These are phyloP conservation scores for Darevskia nairensis DNA, from an alignment of 2,797 vertebrate genomes.

Conservation along the genomic window DNA sequence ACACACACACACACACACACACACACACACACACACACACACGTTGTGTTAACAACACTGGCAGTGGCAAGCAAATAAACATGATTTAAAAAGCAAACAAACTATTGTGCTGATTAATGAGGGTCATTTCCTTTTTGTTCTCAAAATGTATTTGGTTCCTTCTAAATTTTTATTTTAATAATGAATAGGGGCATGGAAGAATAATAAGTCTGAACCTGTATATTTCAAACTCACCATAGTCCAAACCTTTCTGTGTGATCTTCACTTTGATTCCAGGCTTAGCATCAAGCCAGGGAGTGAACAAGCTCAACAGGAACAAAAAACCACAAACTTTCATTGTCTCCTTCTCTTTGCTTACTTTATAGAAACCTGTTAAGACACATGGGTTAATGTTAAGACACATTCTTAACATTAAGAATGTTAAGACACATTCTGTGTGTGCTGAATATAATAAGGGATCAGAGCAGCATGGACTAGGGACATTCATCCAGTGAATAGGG, in stretches of 20 bases:
- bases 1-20: no score
- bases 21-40: no score
- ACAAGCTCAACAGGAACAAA: slow-evolving; percentile 67
- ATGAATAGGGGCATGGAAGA: background rate
- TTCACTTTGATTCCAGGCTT: slow-evolving; percentile 76
- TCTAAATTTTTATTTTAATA: background rate
- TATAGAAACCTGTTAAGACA: slow-evolving; percentile 49
- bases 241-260: slow-evolving; percentile 72
- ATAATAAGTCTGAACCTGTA: background rate
- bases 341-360: slow-evolving; percentile 23
- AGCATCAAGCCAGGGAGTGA: background rate
- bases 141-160: background rate
- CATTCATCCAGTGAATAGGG: background rate
- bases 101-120: no score
- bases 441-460: background rate
- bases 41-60: no score
- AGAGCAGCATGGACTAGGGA: background rate
- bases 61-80: no score
- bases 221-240: slow-evolving; percentile 73
- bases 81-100: background rate
- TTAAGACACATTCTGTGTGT: slow-evolving; percentile 33
- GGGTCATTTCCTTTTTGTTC: background rate
- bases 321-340: slow-evolving; percentile 62
- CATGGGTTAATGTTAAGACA: no score
- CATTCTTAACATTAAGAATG: no score